A percentile compares a stretch with the other conserved stretches of the same genome.
Evolutionary conservation across 2,888 invertebrate species (phyloP).

Genomic region (Microplitis deprimator): DNA sequence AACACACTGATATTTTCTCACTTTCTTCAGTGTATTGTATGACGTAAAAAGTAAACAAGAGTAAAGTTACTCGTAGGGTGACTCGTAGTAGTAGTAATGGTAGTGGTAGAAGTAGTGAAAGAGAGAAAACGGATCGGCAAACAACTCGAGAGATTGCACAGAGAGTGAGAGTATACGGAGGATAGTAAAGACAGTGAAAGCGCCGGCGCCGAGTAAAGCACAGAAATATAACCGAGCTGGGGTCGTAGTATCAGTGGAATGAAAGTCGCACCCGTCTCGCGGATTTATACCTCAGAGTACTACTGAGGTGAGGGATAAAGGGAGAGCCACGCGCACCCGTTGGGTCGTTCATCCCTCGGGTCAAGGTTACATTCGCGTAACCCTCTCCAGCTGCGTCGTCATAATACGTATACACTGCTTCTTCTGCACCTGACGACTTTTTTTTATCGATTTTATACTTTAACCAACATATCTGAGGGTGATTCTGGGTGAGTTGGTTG

Average conservation of each 20-base stretch:
- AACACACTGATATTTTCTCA: conserved; percentile 35
- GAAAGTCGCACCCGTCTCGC: conserved; percentile 19
- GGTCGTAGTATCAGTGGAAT: conserved; percentile 6
- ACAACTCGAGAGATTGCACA: conserved; percentile 15
- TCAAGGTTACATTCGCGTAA: conserved; percentile 68
- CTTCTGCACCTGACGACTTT: conserved; percentile 32
- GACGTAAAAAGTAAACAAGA: conserved; percentile 5
- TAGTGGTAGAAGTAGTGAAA: not conserved
- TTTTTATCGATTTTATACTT: conserved; percentile 11
- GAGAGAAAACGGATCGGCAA: conserved; percentile 21
- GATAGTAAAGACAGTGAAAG: conserved; percentile 37
- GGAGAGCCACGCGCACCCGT: conserved; percentile 60
- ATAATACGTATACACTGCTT: conserved; percentile 33
- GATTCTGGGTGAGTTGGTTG: not conserved
- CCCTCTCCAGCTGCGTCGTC: conserved; percentile 36
- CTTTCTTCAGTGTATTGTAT: conserved; percentile 32
- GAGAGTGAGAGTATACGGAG: conserved; percentile 39
- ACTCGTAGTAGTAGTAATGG: not conserved
- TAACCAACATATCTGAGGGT: conserved; percentile 4
- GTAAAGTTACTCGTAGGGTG: not conserved
- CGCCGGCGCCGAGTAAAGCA: conserved; percentile 22
- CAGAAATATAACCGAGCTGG: conserved; percentile 7
- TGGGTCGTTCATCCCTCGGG: conserved; percentile 70
- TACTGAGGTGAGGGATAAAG: conserved; percentile 51
- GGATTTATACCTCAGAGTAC: conserved; percentile 31